phyloP scores from a whole-genome alignment of 2,888 invertebrate species.

The Macropis europaea region DNA sequence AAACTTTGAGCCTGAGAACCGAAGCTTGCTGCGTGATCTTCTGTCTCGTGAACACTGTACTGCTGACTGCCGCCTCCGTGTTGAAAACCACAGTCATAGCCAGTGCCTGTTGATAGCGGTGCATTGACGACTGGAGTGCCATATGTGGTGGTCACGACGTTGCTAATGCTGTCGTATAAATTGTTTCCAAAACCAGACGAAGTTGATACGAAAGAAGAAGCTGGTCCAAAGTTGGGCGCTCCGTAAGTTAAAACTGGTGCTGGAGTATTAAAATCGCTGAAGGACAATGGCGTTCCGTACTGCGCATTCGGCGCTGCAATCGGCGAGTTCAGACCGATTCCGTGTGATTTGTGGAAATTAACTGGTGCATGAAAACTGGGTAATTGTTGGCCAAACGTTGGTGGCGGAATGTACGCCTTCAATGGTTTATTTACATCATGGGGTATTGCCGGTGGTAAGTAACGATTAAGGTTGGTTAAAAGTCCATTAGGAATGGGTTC shows the following conservation, averaged over 20 bases:
- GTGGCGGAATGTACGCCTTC: conserved; percentile 67
- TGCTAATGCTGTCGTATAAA: conserved; percentile 68
- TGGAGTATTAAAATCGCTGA: conserved; percentile 75
- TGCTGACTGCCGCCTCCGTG: conserved; percentile 12
- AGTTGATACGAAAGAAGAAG: conserved; percentile 65
- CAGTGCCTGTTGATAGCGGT: conserved; percentile 52
- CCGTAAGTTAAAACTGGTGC: conserved; percentile 75
- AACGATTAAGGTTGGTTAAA: conserved; percentile 82
- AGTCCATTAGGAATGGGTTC: conserved; percentile 87
- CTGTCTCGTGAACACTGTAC: conserved; percentile 21
- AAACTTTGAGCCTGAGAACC: conserved; percentile 5
- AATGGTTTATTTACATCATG: conserved; percentile 58
- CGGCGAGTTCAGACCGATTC: conserved; percentile 53
- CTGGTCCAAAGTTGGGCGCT: conserved; percentile 75
- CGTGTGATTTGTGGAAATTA: conserved; percentile 64
- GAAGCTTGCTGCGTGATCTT: neutral
- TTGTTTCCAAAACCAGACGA: conserved; percentile 68
- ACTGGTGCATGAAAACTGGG: conserved; percentile 64
- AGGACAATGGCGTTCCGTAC: conserved; percentile 76
- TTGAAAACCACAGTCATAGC: conserved; percentile 49
- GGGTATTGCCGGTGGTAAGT: conserved; percentile 59
- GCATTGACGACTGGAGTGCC: conserved; percentile 65
- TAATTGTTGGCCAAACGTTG: conserved; percentile 66
- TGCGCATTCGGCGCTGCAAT: conserved; percentile 75
- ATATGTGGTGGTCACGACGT: conserved; percentile 65